A percentile compares a stretch with the other conserved stretches of the same genome.
phyloP scores from a whole-genome alignment of 2,888 invertebrate genomes.

The Holacanthella duospinosa region DNA sequence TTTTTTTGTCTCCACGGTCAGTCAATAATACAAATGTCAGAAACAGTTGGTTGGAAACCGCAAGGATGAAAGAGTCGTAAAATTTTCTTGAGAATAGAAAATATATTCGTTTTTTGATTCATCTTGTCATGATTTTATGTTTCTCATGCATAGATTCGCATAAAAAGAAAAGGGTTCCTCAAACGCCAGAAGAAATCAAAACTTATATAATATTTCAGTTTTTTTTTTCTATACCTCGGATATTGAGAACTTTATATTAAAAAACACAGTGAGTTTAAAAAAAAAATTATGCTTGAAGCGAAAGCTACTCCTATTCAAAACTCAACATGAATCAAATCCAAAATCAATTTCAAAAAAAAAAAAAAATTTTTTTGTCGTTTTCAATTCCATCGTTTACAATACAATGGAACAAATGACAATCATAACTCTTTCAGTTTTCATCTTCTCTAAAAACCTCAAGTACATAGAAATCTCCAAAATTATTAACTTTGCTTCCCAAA shows the following conservation, averaged over 20 bases:
- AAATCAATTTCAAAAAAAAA: neutral
- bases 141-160: conserved; percentile 2
- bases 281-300: neutral
- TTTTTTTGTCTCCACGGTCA: conserved; percentile 1
- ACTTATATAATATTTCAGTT: too few relatives aligned
- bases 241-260: neutral
- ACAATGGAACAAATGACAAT: too few relatives aligned
- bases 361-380: too few relatives aligned
- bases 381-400: too few relatives aligned
- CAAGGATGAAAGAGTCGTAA: neutral
- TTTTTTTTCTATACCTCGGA: neutral
- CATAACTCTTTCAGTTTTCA: too few relatives aligned
- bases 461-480: too few relatives aligned
- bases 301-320: neutral
- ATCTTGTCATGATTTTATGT: neutral
- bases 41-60: conserved; percentile 2
- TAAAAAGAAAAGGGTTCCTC: neutral
- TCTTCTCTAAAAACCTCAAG: too few relatives aligned
- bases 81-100: neutral
- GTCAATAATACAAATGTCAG: neutral
- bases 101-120: conserved; percentile 1
- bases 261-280: neutral
- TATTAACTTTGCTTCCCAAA: too few relatives aligned
- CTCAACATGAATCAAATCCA: neutral
- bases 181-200: too few relatives aligned